Conservation (phyloP, 1,140 invertebrate species). For the Akabosia matsudoensis region DNA sequence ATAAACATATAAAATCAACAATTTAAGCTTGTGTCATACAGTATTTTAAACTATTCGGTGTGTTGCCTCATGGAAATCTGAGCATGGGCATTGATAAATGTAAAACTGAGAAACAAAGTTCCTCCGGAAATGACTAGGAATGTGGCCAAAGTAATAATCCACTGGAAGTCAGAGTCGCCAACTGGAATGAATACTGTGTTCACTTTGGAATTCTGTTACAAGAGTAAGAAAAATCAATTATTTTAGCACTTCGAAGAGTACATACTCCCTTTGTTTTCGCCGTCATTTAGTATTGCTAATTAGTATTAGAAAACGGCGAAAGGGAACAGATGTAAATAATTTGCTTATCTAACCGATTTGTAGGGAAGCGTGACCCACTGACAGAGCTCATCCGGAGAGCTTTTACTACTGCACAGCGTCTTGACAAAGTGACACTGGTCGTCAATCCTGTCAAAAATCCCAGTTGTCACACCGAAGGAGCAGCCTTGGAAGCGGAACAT, state of each 20-base stretch:
- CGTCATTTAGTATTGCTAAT: not conserved
- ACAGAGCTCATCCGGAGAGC: slow-evolving; percentile 16
- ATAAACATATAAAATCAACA: not conserved
- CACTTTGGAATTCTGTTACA: slow-evolving; percentile 42
- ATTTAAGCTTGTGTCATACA: not conserved
- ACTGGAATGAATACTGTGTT: slow-evolving; percentile 44
- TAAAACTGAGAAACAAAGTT: slow-evolving; percentile 29
- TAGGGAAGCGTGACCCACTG: slow-evolving; percentile 42
- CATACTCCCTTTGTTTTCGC: not conserved
- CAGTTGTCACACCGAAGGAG: slow-evolving; percentile 40
- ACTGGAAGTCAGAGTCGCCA: slow-evolving; percentile 39
- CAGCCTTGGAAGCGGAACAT: slow-evolving; percentile 41
- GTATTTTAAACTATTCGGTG: not conserved
- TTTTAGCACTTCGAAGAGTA: slow-evolving; percentile 7
- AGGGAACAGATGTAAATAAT: not conserved
- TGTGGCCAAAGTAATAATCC: slow-evolving; percentile 36
- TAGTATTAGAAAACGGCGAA: not conserved
- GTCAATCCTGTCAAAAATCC: slow-evolving; percentile 28
- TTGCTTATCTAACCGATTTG: slow-evolving; percentile 39
- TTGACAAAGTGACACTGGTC: slow-evolving; percentile 32
- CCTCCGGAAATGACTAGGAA: slow-evolving; percentile 40
- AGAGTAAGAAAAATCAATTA: not conserved
- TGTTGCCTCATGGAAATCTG: slow-evolving; percentile 11
- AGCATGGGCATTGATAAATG: slow-evolving; percentile 10
- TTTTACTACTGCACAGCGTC: slow-evolving; percentile 30